Conservation (phyloP, 2,888 invertebrate genomes). For the Athrips mouffetella region DNA sequence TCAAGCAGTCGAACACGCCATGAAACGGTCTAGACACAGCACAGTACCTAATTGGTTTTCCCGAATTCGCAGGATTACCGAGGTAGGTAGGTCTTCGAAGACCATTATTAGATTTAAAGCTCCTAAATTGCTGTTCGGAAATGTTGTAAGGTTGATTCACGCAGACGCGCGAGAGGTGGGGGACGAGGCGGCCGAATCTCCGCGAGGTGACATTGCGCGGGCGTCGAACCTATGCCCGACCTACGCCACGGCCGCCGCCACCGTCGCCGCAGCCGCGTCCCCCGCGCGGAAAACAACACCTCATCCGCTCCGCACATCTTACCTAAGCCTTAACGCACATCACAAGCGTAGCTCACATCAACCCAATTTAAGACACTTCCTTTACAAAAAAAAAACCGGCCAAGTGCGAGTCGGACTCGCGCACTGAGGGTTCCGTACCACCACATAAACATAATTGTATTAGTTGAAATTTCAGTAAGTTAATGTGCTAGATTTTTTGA, state of each 20-base stretch:
- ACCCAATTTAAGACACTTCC: too few species aligned
- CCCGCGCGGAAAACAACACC: conserved; percentile 24
- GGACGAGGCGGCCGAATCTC: conserved; percentile 49
- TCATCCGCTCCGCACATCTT: conserved; percentile 11
- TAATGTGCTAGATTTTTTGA: too few species aligned
- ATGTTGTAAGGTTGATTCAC: conserved; percentile 46
- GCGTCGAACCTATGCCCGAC: conserved; percentile 70
- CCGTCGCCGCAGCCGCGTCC: conserved; percentile 44
- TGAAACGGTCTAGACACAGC: conserved; percentile 5
- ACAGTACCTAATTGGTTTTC: conserved; percentile 2
- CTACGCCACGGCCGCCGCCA: conserved; percentile 58
- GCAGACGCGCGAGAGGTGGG: conserved; percentile 31
- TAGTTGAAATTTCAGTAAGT: too few species aligned
- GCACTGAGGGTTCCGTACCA: too few species aligned
- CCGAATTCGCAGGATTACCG: too few species aligned
- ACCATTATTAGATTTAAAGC: conserved; percentile 30
- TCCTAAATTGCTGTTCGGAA: conserved; percentile 54
- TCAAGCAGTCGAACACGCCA: neutral
- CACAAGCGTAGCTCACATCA: too few species aligned
- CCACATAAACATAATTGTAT: too few species aligned
- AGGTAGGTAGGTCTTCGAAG: too few species aligned
- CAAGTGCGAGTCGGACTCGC: too few species aligned
- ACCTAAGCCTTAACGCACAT: neutral
- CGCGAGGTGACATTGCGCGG: conserved; percentile 73
- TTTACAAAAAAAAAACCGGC: too few species aligned